Conservation (phyloP, 2,797 vertebrate species). For the Eulemur rubriventer region DNA sequence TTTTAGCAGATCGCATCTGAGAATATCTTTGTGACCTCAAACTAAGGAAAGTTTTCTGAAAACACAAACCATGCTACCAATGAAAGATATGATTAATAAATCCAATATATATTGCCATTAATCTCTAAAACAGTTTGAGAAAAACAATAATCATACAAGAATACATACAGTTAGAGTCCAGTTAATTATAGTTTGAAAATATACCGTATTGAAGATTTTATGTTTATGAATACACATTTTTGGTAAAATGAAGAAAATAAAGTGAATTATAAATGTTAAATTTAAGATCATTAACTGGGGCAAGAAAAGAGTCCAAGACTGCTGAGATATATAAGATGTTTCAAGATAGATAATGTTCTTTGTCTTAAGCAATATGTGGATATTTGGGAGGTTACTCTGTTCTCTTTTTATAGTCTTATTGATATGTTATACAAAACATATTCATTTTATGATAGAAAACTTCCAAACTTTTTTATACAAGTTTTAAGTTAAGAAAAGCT, state of each 20-base stretch:
- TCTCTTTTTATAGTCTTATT: background rate
- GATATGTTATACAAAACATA: background rate
- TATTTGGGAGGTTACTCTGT: background rate
- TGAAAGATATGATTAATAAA: background rate
- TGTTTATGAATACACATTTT: background rate
- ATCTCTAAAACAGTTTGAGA: background rate
- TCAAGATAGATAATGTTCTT: background rate
- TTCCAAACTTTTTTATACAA: background rate
- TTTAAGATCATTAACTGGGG: background rate
- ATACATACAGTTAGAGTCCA: background rate
- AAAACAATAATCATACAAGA: background rate
- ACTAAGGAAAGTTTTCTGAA: background rate
- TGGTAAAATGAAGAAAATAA: background rate
- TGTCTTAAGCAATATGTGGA: background rate
- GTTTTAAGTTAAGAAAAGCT: constrained; percentile 93
- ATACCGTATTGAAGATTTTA: background rate
- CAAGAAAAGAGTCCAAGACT: background rate
- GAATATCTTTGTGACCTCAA: background rate
- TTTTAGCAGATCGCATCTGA: background rate
- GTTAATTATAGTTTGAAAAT: background rate
- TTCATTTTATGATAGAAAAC: background rate
- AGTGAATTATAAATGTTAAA: background rate
- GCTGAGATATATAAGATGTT: background rate
- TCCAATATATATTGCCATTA: background rate
- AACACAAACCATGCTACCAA: background rate